Evolutionary conservation across 2,113 vertebrate genomes (phyloP).

Genomic region (Misgurnus anguillicaudatus): DNA sequence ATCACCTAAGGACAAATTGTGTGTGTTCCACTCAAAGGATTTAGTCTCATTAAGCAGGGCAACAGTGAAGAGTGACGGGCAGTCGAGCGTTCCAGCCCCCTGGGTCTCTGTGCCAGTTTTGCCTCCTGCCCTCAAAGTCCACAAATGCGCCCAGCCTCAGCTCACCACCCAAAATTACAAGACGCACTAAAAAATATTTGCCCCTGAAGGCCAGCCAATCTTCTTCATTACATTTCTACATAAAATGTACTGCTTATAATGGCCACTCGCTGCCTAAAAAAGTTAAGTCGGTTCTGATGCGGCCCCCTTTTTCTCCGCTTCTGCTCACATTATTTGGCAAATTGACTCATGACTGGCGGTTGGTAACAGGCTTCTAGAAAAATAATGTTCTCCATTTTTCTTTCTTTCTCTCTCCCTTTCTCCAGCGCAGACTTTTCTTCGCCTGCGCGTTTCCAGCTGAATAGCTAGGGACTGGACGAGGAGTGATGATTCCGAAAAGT

Average conservation of each 20-base stretch:
- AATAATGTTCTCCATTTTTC: slow-evolving; percentile 74
- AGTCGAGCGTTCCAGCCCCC: slow-evolving; percentile 45
- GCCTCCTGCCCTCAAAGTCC: slow-evolving; percentile 46
- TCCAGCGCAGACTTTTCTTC: slow-evolving; percentile 50
- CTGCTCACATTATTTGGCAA: slow-evolving; percentile 72
- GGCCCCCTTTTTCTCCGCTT: slow-evolving; percentile 65
- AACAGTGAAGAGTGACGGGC: slow-evolving; percentile 55
- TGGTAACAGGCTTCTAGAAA: slow-evolving; percentile 69
- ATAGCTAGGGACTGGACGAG: slow-evolving; percentile 66
- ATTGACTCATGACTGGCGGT: slow-evolving; percentile 76
- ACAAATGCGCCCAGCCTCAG: slow-evolving; percentile 48
- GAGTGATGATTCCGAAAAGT: slow-evolving; percentile 72
- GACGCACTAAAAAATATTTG: slow-evolving; percentile 26
- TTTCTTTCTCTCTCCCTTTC: slow-evolving; percentile 53
- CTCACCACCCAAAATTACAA: slow-evolving; percentile 27
- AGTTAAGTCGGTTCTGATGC: slow-evolving; percentile 66
- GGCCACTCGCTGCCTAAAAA: slow-evolving; percentile 58
- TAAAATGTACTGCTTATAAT: slow-evolving; percentile 37
- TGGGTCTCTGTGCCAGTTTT: slow-evolving; percentile 52
- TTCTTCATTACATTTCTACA: slow-evolving; percentile 45
- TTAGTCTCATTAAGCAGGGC: slow-evolving; percentile 57
- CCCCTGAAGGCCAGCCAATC: slow-evolving; percentile 50
- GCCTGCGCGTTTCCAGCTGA: slow-evolving; percentile 67
- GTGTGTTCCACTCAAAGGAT: slow-evolving; percentile 51
- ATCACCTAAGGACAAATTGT: slow-evolving; percentile 53